Percentiles rank a stretch among this genome's conserved stretches.
These are phyloP conservation scores for Agonopterix subpropinquella DNA, from an alignment of 2,888 invertebrate genomes.

Conservation along the genomic window DNA sequence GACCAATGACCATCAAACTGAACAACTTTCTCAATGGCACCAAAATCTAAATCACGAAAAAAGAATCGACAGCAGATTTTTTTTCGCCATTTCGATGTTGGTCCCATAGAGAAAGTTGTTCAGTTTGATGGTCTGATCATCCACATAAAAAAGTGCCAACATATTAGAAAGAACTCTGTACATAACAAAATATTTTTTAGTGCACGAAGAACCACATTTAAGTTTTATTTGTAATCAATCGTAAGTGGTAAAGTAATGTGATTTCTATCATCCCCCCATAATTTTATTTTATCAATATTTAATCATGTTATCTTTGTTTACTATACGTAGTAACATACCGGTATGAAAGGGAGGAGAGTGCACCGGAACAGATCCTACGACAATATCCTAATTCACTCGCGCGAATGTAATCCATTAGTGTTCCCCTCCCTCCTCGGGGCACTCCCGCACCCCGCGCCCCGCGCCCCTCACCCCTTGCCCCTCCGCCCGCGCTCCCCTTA, in stretches of 20 bases:
- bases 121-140: too few species aligned
- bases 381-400: conserved; percentile 76
- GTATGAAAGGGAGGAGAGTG: conserved; percentile 49
- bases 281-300: conserved; percentile 33
- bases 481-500: conserved; percentile 13
- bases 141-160: too few species aligned
- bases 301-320: conserved; percentile 31
- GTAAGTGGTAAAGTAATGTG: conserved; percentile 1
- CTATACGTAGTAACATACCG: conserved; percentile 11
- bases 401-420: conserved; percentile 75
- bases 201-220: neutral
- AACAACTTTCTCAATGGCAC: too few species aligned
- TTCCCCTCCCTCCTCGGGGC: conserved; percentile 33
- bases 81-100: too few species aligned
- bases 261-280: neutral
- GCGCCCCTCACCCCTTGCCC: conserved; percentile 24
- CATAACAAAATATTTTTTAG: neutral
- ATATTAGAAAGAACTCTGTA: too few species aligned
- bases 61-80: too few species aligned
- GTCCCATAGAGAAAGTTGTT: too few species aligned
- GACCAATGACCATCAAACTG: too few species aligned
- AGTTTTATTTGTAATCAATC: too few species aligned
- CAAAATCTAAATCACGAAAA: too few species aligned
- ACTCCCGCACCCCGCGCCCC: conserved; percentile 20
- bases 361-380: conserved; percentile 71